Evolutionary conservation across 64 coral and sea anemone species (phyloP).

Genomic region (Stichodactyla mertensii): DNA sequence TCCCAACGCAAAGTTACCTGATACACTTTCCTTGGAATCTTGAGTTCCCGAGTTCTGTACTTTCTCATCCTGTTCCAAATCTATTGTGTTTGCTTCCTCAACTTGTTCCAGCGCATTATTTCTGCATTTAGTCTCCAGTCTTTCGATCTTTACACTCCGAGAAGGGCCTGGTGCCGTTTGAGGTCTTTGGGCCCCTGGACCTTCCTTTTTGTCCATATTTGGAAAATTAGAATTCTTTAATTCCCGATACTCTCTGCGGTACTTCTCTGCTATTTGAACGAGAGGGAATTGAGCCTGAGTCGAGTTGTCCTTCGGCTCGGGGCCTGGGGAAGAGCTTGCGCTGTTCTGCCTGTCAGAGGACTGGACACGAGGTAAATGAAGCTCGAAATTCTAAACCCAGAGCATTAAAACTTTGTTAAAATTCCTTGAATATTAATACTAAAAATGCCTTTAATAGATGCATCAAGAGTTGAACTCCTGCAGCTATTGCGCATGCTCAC

Average conservation of each 20-base stretch:
- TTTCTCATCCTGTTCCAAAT: background rate
- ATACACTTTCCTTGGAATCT: background rate
- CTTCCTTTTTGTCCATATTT: slow-evolving; percentile 1
- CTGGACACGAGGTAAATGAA: slow-evolving; percentile 56
- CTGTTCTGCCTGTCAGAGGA: background rate
- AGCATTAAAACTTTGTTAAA: too few species aligned
- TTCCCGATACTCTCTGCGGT: slow-evolving; percentile 38
- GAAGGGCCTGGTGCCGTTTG: slow-evolving; percentile 3
- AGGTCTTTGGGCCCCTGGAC: background rate
- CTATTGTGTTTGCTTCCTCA: background rate
- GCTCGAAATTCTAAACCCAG: slow-evolving; percentile 10
- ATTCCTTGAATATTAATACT: too few species aligned
- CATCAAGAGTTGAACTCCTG: too few species aligned
- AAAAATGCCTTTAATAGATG: too few species aligned
- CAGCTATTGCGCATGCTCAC: too few species aligned
- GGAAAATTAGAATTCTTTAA: slow-evolving; percentile 14
- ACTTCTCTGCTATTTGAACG: slow-evolving; percentile 56
- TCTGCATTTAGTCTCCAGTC: background rate
- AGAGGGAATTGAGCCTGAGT: background rate
- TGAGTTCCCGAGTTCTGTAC: background rate
- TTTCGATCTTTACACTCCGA: background rate
- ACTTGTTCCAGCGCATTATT: background rate
- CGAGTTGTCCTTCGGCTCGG: background rate
- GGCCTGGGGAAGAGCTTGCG: background rate
- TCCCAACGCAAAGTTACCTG: background rate